Evolutionary conservation across 2,888 invertebrate species (phyloP).

Genomic region (Tyria jacobaeae): DNA sequence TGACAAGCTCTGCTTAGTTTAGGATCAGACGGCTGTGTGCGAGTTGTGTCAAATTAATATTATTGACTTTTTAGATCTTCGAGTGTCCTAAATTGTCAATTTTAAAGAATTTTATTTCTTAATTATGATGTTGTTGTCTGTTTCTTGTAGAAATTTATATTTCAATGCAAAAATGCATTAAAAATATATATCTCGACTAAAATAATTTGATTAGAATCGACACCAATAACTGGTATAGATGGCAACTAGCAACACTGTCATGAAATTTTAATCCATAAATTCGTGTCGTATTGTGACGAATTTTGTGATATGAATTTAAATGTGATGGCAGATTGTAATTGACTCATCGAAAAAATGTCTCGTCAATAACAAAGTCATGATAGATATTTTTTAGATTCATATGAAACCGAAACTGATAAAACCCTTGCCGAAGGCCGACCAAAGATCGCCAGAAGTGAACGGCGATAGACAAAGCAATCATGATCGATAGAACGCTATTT

Average conservation of each 20-base stretch:
- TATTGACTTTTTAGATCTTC: no score
- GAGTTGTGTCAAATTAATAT: no score
- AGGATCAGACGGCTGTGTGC: no score
- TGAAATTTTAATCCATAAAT: conserved; percentile 5
- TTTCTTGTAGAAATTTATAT: no score
- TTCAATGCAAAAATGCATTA: neutral
- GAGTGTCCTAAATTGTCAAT: no score
- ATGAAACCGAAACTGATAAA: neutral
- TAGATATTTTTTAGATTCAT: neutral
- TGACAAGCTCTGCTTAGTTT: no score
- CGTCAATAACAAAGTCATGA: neutral
- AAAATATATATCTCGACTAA: neutral
- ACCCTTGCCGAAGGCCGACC: no score
- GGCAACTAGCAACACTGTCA: neutral
- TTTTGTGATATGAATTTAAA: conserved; percentile 16
- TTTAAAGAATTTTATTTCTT: no score
- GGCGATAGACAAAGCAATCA: no score
- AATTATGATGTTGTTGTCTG: no score
- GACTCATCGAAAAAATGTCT: neutral
- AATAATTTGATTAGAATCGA: neutral
- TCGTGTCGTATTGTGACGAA: neutral
- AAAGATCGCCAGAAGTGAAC: no score
- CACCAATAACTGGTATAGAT: neutral
- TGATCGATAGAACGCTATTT: no score
- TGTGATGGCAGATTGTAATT: neutral